Evolutionary conservation across 2,888 invertebrate species (phyloP).

Genomic region (Tillus elongatus): DNA sequence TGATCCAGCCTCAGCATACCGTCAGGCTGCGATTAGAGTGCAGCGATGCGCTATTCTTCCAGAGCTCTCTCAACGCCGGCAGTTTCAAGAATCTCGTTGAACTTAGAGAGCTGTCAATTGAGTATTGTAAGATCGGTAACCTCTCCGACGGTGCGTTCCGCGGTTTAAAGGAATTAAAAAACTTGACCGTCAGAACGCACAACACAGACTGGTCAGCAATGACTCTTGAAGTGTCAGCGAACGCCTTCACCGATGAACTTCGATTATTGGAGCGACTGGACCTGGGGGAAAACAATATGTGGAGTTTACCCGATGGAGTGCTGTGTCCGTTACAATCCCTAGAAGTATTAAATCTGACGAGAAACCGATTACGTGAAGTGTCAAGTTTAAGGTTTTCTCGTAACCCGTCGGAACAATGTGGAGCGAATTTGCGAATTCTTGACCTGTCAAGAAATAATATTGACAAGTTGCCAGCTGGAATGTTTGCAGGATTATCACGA

Average conservation of each 20-base stretch:
- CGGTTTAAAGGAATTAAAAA: constrained; percentile 66
- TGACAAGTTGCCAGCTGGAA: constrained; percentile 61
- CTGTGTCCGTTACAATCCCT: constrained; percentile 67
- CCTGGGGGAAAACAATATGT: constrained; percentile 72
- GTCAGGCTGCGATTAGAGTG: constrained; percentile 68
- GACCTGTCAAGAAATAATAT: constrained; percentile 73
- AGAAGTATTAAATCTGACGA: constrained; percentile 68
- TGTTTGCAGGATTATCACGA: constrained; percentile 60
- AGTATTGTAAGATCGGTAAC: constrained; percentile 75
- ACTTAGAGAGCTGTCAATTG: constrained; percentile 67
- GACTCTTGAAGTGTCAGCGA: constrained; percentile 64
- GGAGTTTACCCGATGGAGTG: constrained; percentile 66
- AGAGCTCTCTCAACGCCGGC: constrained; percentile 67
- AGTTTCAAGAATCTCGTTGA: constrained; percentile 69
- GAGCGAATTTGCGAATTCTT: constrained; percentile 57
- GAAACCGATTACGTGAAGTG: constrained; percentile 68
- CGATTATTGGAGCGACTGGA: constrained; percentile 64
- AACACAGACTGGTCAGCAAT: constrained; percentile 78
- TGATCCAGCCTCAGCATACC: constrained; percentile 73
- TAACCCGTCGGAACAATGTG: constrained; percentile 57
- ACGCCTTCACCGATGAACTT: constrained; percentile 66
- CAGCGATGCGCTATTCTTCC: constrained; percentile 71
- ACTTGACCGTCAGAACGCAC: constrained; percentile 72
- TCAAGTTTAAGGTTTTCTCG: constrained; percentile 60
- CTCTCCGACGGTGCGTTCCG: constrained; percentile 74